These are phyloP conservation scores for Hippolais icterina DNA, from an alignment of 2,113 vertebrate species.

Conservation along the genomic window DNA sequence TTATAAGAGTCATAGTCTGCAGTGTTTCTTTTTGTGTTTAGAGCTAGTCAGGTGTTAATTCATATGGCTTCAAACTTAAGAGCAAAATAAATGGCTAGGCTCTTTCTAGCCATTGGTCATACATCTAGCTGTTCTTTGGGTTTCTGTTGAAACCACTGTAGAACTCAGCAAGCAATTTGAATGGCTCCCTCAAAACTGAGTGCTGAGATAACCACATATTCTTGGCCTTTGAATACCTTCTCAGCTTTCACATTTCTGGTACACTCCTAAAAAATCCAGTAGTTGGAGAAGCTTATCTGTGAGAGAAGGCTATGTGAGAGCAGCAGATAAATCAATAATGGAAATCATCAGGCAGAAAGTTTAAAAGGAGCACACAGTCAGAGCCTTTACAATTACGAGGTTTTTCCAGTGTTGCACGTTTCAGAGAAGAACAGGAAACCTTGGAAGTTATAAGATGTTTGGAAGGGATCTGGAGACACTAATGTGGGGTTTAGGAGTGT, in stretches of 20 bases:
- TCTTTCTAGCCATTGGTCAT: not conserved
- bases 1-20: not conserved
- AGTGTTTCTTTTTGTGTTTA: not conserved
- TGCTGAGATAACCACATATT: not conserved
- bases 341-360: not conserved
- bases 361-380: not conserved
- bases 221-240: not conserved
- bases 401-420: not conserved
- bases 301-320: not conserved
- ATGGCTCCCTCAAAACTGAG: not conserved
- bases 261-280: not conserved
- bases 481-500: not conserved
- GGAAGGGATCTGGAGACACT: not conserved
- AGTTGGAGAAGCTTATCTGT: not conserved
- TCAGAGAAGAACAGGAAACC: not conserved
- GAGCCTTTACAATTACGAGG: not conserved
- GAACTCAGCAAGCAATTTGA: not conserved
- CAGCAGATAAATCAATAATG: fast-evolving
- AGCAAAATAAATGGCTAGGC: not conserved
- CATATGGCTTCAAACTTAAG: not conserved
- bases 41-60: not conserved
- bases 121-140: not conserved
- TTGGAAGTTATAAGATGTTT: not conserved
- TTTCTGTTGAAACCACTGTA: not conserved
- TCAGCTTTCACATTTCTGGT: not conserved